Base-by-base conservation (phyloP, 2,113 vertebrate species). In the Formicarius rufipectus region DNA sequence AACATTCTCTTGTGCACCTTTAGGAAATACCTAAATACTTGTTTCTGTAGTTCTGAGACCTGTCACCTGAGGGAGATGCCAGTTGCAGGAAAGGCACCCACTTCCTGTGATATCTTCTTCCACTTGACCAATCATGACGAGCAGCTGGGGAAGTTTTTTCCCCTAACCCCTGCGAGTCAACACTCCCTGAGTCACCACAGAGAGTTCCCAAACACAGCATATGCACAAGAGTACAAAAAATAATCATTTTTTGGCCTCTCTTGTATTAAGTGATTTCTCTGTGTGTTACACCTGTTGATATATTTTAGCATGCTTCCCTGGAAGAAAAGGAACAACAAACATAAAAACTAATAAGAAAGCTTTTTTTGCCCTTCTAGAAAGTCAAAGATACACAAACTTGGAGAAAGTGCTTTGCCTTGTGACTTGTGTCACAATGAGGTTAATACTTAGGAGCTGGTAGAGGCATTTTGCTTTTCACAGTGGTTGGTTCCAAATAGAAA, bases 111-210 rank as follows among this genome's bases (percentile, higher is more conserved):
- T 44, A 15, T 66, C 21, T 66, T 72, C 16, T 72, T 49, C 30
- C 4, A 16, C 23, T 19, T 83, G 35, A 6, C 40, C 3, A 7
- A 14, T 45, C 13, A 45, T 18, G 12, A 74, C 16, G 8, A 75
- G 30, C 21, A 62, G 13, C n/a, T 72, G 62, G 28, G 12, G 33
- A 37, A 39, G 25, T 6, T 96, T 62, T 50, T 59, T 20, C 37
- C 0, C 0, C 33, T 22, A 35, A 42, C 3, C 8, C 8, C 30
- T 87, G 14, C 3, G 22, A 80, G 10, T 47, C 18, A 15, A 4
- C 16, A 8, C 28, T 47, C 23, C 47, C 25, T 0, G 5, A 69
- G 40, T 74, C 27, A 52, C 44, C 1, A 3, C 27, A 92, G 45
- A 55, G 20, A 25, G 27, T 20, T 6, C 13, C 23, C 49, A 69